phyloP scores from a whole-genome alignment of 2,888 invertebrate genomes.

The Sisyra nigra region DNA sequence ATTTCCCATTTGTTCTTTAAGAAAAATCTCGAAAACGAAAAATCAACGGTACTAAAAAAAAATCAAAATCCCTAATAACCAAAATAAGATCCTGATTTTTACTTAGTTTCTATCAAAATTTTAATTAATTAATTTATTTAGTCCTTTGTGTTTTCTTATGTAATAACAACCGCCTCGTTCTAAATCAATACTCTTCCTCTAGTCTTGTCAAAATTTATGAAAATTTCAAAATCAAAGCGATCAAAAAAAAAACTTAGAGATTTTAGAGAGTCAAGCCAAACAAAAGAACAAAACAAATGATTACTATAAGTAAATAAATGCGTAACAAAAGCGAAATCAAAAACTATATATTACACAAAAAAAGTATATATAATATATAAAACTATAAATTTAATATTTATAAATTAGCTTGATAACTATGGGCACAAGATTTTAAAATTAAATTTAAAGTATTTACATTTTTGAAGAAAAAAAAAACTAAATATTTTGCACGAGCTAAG shows the following conservation, averaged over 20 bases:
- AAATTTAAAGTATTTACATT: too few relatives aligned
- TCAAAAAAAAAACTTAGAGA: conserved; percentile 17
- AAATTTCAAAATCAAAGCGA: conserved; percentile 10
- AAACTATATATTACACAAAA: conserved; percentile 20
- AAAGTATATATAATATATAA: too few relatives aligned
- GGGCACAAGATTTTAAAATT: conserved; percentile 25
- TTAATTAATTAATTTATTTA: conserved; percentile 1
- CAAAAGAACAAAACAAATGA: too few relatives aligned
- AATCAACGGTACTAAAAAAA: too few relatives aligned
- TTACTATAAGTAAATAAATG: conserved; percentile 17
- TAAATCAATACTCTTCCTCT: conserved; percentile 1
- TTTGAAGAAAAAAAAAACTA: too few relatives aligned
- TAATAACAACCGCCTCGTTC: background rate
- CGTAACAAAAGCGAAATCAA: conserved; percentile 14
- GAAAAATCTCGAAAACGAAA: too few relatives aligned
- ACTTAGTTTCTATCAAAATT: background rate
- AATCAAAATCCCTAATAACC: too few relatives aligned
- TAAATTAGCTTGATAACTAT: conserved; percentile 30
- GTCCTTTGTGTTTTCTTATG: too few relatives aligned
- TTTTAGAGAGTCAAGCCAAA: conserved; percentile 6
- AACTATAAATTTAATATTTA: conserved; percentile 14
- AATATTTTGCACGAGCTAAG: too few relatives aligned
- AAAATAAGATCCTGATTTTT: too few relatives aligned
- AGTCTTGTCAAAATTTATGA: conserved; percentile 18
- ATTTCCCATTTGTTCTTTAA: too few relatives aligned